phyloP scores from a whole-genome alignment of 1,140 invertebrate genomes.

The Neotoxoptera formosana region DNA sequence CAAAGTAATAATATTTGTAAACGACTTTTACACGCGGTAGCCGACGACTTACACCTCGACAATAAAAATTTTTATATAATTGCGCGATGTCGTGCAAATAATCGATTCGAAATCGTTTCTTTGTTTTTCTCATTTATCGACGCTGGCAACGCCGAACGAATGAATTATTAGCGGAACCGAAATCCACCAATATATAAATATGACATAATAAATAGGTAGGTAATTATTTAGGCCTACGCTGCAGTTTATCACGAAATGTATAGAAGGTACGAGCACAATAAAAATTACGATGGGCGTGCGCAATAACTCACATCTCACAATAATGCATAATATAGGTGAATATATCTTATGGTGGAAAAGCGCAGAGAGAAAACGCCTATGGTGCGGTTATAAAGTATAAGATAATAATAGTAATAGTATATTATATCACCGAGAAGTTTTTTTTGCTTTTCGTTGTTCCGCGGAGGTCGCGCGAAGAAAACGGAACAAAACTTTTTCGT shows the following conservation, averaged over 20 bases:
- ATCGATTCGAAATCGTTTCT: slow-evolving; percentile 15
- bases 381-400: neutral
- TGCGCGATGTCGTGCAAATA: neutral
- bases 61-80: neutral
- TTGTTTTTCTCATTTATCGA: neutral
- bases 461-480: neutral
- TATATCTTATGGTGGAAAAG: neutral
- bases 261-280: neutral
- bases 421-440: neutral
- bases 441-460: neutral
- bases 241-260: neutral
- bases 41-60: neutral
- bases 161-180: neutral
- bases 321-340: neutral
- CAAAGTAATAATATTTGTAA: neutral
- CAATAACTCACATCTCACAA: neutral
- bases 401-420: neutral
- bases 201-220: neutral
- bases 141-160: neutral
- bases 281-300: neutral
- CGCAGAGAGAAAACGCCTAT: neutral
- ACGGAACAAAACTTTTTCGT: slow-evolving; percentile 39
- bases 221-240: neutral
- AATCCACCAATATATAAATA: neutral
- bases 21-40: neutral